Evolutionary conservation across 2,113 vertebrate genomes (phyloP), one percentile per base, ranked within the genome.

Genomic region (Stigmatopora nigra): DNA sequence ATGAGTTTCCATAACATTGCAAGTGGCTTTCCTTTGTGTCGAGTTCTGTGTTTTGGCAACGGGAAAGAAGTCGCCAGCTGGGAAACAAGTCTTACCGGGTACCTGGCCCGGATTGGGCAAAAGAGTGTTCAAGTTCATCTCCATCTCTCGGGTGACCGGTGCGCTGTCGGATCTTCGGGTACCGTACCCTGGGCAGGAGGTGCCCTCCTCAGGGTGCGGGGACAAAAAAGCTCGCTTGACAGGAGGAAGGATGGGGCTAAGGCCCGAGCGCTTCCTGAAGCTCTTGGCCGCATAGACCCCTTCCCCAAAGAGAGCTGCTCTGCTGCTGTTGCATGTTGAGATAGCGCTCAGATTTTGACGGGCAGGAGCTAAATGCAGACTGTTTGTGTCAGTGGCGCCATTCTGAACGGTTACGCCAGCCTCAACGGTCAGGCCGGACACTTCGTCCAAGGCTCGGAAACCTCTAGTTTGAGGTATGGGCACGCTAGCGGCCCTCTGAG

Each of bases 191-290:
- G 85, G 77, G 73, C 77, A 60, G 58, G 91, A 91, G 38, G 57
- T 1, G 57, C 67, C 80, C 68, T 72, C 84, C 64, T 70, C 46
- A 70, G 92, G 69, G 65, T 91, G 89, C 75, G 93, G 91, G 60
- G 92, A 89, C 79, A 95, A 84, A 52, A 94, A 92, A 56, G 90
- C 90, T 69, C 94, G 96, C 88, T 98, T 98, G 73, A 93, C 72
- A 66, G 95, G 95, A 46, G 92, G 92, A 68, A 91, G 83, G 67
- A 95, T 93, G 71, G 93, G 91, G 75, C 91, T 85, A 14, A 89
- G 69, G 64, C 91, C 85, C 64, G 92, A 90, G 78, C 97, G 91
- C 82, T 99, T 99, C 78, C 95, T 91, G 61, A 92, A 91, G 85
- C 91, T 93, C 84, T 90, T 94, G 69, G 67, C 68, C 69, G 75